Base-by-base conservation (phyloP, 2,888 invertebrate genomes). In the Leucoma salicis region DNA sequence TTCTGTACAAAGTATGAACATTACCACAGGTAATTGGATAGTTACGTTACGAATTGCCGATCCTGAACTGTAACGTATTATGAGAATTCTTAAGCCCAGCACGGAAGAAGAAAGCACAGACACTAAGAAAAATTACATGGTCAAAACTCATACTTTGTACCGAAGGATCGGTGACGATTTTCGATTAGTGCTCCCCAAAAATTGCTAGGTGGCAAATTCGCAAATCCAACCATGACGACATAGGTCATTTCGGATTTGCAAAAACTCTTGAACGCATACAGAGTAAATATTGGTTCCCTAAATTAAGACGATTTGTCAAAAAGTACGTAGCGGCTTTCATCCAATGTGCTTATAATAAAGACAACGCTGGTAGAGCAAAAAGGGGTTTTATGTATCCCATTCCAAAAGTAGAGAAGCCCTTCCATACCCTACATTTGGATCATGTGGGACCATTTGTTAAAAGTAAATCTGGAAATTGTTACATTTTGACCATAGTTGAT, bases 81-180 rank as follows among this genome's bases (percentile, higher is more conserved):
- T 38, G 14, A 28, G 35, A 6, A 48, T 48, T 8, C 34, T 53
- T 3, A 35, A 10, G 8, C 25, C 25, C 2, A 8, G 8, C 2
- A 8, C 7, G 8, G 42, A 58, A 28, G 35, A 44, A 0, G 24
- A 47, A 3, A 34, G 37, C 3, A 12, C 21, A 6, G 10, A 46
- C 0, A 27, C 56, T 4, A 6, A 18, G 7, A 49, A 49, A 11
- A 60, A 63, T 29, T 66, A 49, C 18, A 40, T 43, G 29, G 1
- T 59, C 0, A 61, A 61, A 50, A 53, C 51, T 28, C 38, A 41
- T 0, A 31, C 32, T 0, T 39, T 66, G 0, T 57, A 52, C 58
- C 15, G 40, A 0, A 27, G n/a, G n/a, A n/a, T n/a, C n/a, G n/a
- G 39, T 7, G 31, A 21, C 1, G n/a, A 8, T 27, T 0, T 14